Evolutionary conservation across 2,888 invertebrate genomes (phyloP).

Genomic region (Campoplex capitator): DNA sequence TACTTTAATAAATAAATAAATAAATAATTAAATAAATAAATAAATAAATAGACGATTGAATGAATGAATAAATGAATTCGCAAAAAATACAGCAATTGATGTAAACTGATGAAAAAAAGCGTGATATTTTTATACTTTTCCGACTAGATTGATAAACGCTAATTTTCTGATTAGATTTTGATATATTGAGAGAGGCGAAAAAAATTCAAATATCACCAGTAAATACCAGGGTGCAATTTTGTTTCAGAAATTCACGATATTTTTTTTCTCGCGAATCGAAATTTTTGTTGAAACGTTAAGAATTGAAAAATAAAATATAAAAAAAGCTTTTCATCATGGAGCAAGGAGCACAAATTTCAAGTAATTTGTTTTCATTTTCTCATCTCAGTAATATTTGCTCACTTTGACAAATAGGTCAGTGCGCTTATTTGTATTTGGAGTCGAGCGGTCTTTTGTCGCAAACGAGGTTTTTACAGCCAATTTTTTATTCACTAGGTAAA

Average conservation of each 20-base stretch:
- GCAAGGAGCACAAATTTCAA: not conserved
- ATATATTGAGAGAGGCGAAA: not conserved
- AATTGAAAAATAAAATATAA: not conserved
- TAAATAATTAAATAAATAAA: conserved; percentile 45
- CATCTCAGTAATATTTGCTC: not conserved
- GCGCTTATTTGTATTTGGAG: not conserved
- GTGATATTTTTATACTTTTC: conserved; percentile 27
- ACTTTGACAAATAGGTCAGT: not conserved
- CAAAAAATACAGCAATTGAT: conserved; percentile 27
- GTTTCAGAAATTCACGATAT: not conserved
- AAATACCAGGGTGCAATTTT: not conserved
- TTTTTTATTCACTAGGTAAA: conserved; percentile 52
- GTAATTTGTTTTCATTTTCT: not conserved
- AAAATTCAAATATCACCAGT: conserved; percentile 4
- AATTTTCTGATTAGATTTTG: not conserved
- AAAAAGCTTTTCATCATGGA: not conserved
- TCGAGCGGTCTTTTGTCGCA: not conserved
- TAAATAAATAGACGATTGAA: not conserved
- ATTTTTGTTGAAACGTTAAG: not conserved
- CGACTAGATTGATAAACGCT: conserved; percentile 49
- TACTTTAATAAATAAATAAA: conserved; percentile 32
- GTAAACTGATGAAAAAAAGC: conserved; percentile 40
- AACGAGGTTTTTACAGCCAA: conserved; percentile 32
- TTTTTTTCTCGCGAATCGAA: not conserved
- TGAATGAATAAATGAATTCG: conserved; percentile 32